Percentiles rank a stretch among this genome's conserved stretches.
These are phyloP conservation scores for Piezodorus guildinii DNA, from an alignment of 1,140 invertebrate genomes.

Conservation along the genomic window DNA sequence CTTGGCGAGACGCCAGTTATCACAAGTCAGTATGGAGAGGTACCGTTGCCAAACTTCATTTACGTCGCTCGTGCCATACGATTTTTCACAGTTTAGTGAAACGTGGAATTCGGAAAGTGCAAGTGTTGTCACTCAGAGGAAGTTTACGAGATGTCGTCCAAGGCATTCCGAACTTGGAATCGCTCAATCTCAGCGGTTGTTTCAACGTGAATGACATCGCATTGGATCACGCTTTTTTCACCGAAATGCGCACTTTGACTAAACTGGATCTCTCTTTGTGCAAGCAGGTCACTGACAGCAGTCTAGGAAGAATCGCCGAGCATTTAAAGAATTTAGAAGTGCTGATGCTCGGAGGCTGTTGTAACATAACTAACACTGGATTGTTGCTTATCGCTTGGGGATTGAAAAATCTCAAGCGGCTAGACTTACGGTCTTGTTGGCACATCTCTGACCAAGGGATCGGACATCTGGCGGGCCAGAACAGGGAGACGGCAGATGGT, in stretches of 20 bases:
- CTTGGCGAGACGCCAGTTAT: slow-evolving; percentile 86
- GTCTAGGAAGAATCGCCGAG: slow-evolving; percentile 69
- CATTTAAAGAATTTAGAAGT: slow-evolving; percentile 76
- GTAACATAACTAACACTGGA: slow-evolving; percentile 77
- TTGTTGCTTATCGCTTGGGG: slow-evolving; percentile 76
- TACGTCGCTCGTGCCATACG: slow-evolving; percentile 66
- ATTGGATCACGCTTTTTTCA: slow-evolving; percentile 66
- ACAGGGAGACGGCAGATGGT: slow-evolving; percentile 48
- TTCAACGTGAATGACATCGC: slow-evolving; percentile 78
- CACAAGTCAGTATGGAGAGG: slow-evolving; percentile 85
- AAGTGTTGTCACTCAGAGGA: slow-evolving; percentile 73
- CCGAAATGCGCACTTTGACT: slow-evolving; percentile 58
- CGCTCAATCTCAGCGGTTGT: slow-evolving; percentile 82
- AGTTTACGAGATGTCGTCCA: slow-evolving; percentile 77
- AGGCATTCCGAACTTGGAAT: slow-evolving; percentile 73
- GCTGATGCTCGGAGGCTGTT: slow-evolving; percentile 80
- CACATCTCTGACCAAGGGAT: slow-evolving; percentile 83
- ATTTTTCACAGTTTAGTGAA: slow-evolving; percentile 75
- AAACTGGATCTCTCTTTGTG: slow-evolving; percentile 80
- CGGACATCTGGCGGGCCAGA: slow-evolving; percentile 67
- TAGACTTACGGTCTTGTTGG: slow-evolving; percentile 86
- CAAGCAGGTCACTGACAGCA: slow-evolving; percentile 85
- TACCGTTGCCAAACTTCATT: slow-evolving; percentile 79
- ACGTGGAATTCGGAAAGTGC: slow-evolving; percentile 75
- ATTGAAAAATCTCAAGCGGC: slow-evolving; percentile 62